Evolutionary conservation across 2,888 invertebrate genomes (phyloP).

Genomic region (Parasteatoda lunata): DNA sequence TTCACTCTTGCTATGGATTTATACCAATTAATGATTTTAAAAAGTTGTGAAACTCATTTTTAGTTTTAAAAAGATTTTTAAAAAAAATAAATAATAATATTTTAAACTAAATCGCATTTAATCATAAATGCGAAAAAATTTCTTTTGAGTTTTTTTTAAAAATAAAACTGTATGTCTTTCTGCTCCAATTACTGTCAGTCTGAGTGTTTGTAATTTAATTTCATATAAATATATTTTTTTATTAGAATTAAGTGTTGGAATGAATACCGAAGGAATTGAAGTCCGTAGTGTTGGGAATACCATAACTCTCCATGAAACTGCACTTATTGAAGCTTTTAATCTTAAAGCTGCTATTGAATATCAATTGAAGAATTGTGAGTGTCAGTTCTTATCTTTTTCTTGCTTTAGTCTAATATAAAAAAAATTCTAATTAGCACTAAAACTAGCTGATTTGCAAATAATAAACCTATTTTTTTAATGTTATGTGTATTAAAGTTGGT

Average conservation of each 20-base stretch:
- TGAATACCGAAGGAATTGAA: constrained; percentile 87
- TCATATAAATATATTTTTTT: constrained; percentile 4
- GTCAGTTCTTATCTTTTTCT: constrained; percentile 75
- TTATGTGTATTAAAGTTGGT: too few relatives aligned
- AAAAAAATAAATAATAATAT: too few relatives aligned
- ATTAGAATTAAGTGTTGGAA: constrained; percentile 92
- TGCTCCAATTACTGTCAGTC: too few relatives aligned
- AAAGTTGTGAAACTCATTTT: too few relatives aligned
- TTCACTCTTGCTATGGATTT: too few relatives aligned
- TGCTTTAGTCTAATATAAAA: neutral
- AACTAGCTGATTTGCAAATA: too few relatives aligned
- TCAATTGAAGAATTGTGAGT: constrained; percentile 86
- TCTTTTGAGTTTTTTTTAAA: neutral
- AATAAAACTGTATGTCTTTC: neutral
- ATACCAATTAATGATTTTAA: too few relatives aligned
- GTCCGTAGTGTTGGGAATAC: constrained; percentile 97
- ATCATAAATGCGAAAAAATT: too few relatives aligned
- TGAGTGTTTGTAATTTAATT: neutral
- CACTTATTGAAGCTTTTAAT: constrained; percentile 97
- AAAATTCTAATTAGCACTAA: too few relatives aligned
- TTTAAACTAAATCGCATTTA: too few relatives aligned
- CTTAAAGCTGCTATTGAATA: constrained; percentile 98
- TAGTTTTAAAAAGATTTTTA: too few relatives aligned
- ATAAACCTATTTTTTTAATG: too few relatives aligned
- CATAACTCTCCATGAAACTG: constrained; percentile 93